Base-by-base conservation (phyloP, 2,888 invertebrate species). In the Eilema caniola region DNA sequence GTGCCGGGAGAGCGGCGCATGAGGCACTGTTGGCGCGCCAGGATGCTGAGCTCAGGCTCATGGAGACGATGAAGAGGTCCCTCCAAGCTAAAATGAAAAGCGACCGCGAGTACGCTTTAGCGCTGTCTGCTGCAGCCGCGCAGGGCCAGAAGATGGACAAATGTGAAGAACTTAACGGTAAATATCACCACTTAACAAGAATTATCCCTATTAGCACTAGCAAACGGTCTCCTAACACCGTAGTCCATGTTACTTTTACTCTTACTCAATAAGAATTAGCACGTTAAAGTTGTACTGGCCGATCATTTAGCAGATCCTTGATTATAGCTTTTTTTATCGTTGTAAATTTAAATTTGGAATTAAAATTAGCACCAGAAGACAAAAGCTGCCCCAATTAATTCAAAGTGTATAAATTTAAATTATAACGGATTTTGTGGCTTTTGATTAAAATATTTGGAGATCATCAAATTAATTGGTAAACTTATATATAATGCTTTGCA, bases 41-140 rank as follows among this genome's bases (percentile, higher is more conserved):
- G 93, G 99, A 99, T 90, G 98, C 98, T 25, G 99, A 99, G 94
- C 96, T 99, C 72, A 96, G 98, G 80, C 97, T 99, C 64, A 96
- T 99, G 96, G 99, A 99, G 89, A 97, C 97, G 77, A 98, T 99
- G 97, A 97, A 98, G 87, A 96, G 98, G 76, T 98, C 98, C 85
- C 96, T 99, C 71, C 96, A 97, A 81, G 96, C 97, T 81, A 98
- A 99, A 94, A 97, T 98, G 89, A 98, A 98, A 93, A 98, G 98
- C 87, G 99, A 99, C 91, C 96, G 98, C 81, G 99, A 99, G 87
- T 99, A 99, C 91, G 98, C 99, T 2, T 95, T 97, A 56, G 97
- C 98, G 16, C 96, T 99, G 70, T 96, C 97, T 70, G 96, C 97
- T n/a, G 97, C 98, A 31, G 97, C 98, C 60, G 95, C 96, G 67